These are phyloP conservation scores for Chloromyia formosa DNA, from an alignment of 2,888 invertebrate genomes.

Conservation along the genomic window DNA sequence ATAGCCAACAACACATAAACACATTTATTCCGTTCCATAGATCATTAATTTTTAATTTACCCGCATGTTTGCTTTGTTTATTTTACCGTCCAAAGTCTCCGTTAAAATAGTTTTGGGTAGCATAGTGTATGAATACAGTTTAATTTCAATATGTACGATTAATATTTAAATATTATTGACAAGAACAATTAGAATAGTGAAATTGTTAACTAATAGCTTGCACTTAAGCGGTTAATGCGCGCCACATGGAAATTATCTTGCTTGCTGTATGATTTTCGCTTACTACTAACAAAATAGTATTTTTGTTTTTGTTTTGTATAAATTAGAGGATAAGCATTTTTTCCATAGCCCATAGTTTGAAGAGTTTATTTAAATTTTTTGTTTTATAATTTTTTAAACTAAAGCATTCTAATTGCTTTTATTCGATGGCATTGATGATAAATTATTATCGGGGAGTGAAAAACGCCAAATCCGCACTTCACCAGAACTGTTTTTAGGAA, in stretches of 20 bases:
- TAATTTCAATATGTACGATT: not conserved
- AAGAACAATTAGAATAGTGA: not conserved
- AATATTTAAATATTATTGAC: not conserved
- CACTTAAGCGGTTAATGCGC: not conserved
- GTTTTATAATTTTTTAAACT: not conserved
- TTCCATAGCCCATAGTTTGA: no score
- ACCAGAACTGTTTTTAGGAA: constrained; percentile 52
- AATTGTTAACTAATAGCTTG: not conserved
- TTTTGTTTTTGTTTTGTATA: not conserved
- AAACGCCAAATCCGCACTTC: constrained; percentile 58
- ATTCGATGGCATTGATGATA: constrained; percentile 52
- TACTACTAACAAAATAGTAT: not conserved
- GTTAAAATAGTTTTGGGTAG: no score
- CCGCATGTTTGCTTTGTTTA: not conserved
- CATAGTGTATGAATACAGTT: no score
- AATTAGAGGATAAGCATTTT: not conserved
- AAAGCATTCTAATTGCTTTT: constrained; percentile 40
- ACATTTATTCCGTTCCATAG: not conserved
- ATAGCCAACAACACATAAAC: constrained; percentile 41
- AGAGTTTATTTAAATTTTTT: not conserved
- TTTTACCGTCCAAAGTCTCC: no score
- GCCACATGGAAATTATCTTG: not conserved
- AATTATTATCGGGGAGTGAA: constrained; percentile 55
- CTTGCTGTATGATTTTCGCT: not conserved
- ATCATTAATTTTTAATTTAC: constrained; percentile 13